These are phyloP conservation scores for Myiopsitta monachus DNA, from an alignment of 2,113 vertebrate genomes.

Conservation along the genomic window DNA sequence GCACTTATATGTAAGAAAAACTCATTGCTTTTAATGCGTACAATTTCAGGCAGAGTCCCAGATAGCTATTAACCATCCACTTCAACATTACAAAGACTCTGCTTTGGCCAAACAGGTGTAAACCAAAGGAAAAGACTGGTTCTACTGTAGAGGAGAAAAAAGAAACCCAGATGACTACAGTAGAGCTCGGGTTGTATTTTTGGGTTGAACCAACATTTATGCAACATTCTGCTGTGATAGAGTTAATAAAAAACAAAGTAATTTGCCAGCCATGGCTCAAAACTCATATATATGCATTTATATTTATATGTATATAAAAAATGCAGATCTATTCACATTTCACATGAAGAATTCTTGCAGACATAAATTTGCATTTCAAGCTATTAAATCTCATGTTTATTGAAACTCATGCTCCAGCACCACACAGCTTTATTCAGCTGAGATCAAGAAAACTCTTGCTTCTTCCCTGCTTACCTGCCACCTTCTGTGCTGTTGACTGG, in stretches of 20 bases:
- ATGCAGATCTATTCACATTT: not conserved
- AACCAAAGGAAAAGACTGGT: not conserved
- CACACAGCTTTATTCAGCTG: not conserved
- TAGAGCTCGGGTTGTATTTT: not conserved
- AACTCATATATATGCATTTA: not conserved
- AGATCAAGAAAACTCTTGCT: not conserved
- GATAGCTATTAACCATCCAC: not conserved
- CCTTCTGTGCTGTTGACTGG: constrained; percentile 78
- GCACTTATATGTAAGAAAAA: accelerated
- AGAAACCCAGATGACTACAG: not conserved
- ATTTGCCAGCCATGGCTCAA: not conserved
- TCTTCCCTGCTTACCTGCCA: constrained; percentile 74
- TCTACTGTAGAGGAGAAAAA: not conserved
- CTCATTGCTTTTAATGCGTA: not conserved
- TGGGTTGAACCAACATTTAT: not conserved
- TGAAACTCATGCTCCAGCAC: not conserved
- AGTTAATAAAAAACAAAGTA: not conserved
- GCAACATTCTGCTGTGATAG: not conserved
- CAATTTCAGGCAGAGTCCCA: not conserved
- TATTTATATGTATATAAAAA: not conserved
- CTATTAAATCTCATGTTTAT: constrained; percentile 6
- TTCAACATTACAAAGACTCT: not conserved
- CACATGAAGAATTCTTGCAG: not conserved
- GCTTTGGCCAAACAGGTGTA: not conserved
- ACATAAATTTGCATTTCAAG: constrained; percentile 19